These are phyloP conservation scores for Diadumene lineata DNA, from an alignment of 92 coral and sea anemone genomes.

Conservation along the genomic window DNA sequence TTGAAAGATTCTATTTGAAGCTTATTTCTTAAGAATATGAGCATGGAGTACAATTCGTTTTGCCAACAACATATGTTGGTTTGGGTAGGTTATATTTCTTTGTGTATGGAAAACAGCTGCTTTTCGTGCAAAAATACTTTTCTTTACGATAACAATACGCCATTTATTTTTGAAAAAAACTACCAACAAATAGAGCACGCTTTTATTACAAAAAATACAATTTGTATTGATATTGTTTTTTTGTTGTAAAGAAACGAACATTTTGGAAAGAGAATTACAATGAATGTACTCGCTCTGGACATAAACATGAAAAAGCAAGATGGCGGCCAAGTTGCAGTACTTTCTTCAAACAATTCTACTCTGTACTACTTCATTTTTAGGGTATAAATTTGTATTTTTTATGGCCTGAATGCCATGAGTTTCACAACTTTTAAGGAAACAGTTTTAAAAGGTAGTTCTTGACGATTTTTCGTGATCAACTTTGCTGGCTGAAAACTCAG, in stretches of 20 bases:
- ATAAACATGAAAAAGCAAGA: not conserved
- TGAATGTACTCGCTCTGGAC: no score
- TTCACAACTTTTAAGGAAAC: no score
- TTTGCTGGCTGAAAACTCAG: not conserved
- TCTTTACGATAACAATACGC: not conserved
- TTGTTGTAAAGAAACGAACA: not conserved
- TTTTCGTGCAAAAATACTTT: not conserved
- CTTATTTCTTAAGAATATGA: not conserved
- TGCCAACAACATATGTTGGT: constrained; percentile 5
- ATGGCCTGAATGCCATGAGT: no score
- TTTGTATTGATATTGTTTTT: not conserved
- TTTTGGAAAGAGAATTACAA: not conserved
- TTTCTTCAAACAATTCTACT: not conserved
- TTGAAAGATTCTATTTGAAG: not conserved
- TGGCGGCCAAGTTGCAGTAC: not conserved
- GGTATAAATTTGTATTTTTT: no score
- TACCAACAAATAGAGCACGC: constrained; percentile 14
- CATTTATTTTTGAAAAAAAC: not conserved
- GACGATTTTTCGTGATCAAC: not conserved
- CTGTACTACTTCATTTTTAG: no score
- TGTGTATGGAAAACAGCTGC: not conserved
- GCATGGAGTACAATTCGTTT: not conserved
- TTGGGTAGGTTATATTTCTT: not conserved
- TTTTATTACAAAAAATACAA: constrained; percentile 2
- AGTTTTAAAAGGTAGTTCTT: no score